Evolutionary conservation across 2,797 vertebrate genomes (phyloP), one percentile per base, ranked within the genome.

Genomic region (Parauchenoglanis punctatus): DNA sequence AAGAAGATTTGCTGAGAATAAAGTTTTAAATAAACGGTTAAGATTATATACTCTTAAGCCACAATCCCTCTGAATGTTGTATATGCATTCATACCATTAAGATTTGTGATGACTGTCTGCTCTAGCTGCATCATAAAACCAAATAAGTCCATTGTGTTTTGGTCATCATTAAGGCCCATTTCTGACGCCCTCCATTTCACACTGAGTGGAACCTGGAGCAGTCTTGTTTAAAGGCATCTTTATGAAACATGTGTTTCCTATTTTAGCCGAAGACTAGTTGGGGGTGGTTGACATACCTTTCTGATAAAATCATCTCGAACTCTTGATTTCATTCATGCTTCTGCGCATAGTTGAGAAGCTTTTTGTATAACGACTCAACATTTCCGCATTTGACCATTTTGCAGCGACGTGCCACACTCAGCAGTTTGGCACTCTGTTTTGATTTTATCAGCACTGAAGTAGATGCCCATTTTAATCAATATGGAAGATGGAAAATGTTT

Each of bases 401-500:
- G 61, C 28, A 25, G 44, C n/a, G 28, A 72, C 28, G 35, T 81
- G 83, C 80, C 77, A 70, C 8, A 25, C 80, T 91, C 80, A 88
- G 89, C 87, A 86, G 85, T 84, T 84, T 86, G 89, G 80, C 84
- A 73, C 46, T 1, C 49, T 44, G 13, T 0, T 52, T 70, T 81
- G 67, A 77, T 87, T 87, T 85, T 76, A 86, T 84, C 58, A 44
- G 72, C 58, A 46, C 86, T 86, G 84, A 87, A 88, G 58, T 76
- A 44, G 56, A 85, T 82, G 86, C 67, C 85, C 49, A 89, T 85
- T 90, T 89, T 87, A 87, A 88, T 90, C 89, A 85, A 88, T 88
- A 87, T 70, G 28, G 73, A 85, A 87, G 83, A 90, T 86, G 86
- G 82, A 90, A 90, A 90, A 87, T 70, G 54, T 85, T 90, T 92